These are phyloP conservation scores for Phaenicophaeus curvirostris DNA, from an alignment of 2,797 vertebrate genomes.

Conservation along the genomic window DNA sequence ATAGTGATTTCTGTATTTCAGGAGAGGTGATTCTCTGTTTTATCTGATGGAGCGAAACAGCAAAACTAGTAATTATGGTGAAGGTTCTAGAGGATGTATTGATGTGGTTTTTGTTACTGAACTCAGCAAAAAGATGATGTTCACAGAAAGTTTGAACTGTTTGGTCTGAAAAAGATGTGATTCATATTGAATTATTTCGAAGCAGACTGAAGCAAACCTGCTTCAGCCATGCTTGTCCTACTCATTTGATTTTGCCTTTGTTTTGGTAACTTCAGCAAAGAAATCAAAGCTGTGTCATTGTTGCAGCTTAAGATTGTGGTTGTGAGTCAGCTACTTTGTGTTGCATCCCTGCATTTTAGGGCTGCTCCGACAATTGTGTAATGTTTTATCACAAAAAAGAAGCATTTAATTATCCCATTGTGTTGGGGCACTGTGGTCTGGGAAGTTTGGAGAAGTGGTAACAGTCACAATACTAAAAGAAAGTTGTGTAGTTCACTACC, in stretches of 20 bases:
- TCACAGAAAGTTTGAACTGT: not conserved
- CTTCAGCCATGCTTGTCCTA: not conserved
- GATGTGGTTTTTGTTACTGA: not conserved
- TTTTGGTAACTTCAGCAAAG: not conserved
- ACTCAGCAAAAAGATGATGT: not conserved
- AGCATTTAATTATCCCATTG: not conserved
- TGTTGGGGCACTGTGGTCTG: accelerated
- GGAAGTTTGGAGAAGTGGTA: not conserved
- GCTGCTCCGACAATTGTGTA: not conserved
- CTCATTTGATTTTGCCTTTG: not conserved
- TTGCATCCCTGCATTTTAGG: not conserved
- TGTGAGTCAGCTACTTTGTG: not conserved
- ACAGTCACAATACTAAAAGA: not conserved
- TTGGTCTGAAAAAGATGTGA: slow-evolving; percentile 1
- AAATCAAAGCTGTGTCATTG: not conserved
- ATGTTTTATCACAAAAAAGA: not conserved
- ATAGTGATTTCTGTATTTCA: not conserved
- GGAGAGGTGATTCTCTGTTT: not conserved
- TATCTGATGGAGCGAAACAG: not conserved
- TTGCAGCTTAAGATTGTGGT: not conserved
- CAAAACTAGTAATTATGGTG: not conserved
- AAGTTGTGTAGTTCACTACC: not conserved
- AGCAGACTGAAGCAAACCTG: not conserved
- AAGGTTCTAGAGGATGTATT: not conserved
- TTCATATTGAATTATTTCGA: not conserved